A percentile compares a stretch with the other conserved stretches of the same genome.
These are phyloP conservation scores for Xylophagus ater DNA, from an alignment of 2,888 invertebrate genomes.

Conservation along the genomic window DNA sequence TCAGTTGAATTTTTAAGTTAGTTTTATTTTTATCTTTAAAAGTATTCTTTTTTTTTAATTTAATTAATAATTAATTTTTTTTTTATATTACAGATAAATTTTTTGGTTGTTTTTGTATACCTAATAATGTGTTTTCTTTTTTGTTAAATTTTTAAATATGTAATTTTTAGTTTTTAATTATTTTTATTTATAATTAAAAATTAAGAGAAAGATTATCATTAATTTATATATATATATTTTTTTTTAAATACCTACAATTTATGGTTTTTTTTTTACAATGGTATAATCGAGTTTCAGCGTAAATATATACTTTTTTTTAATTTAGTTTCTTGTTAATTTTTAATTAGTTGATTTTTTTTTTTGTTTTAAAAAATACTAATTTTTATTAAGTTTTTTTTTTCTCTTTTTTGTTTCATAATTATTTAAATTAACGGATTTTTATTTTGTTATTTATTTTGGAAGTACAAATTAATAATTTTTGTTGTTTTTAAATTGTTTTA, in stretches of 20 bases:
- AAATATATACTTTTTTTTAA: not conserved
- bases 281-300: not conserved
- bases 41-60: no score
- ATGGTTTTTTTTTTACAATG: not conserved
- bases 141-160: no score
- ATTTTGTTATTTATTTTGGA: not conserved
- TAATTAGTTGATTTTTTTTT: not conserved
- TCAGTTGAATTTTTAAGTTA: no score
- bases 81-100: no score
- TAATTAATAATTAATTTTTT: no score
- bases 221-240: slow-evolving; percentile 1
- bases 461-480: not conserved
- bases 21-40: no score
- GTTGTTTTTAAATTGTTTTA: not conserved
- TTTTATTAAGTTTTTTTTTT: not conserved
- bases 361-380: not conserved
- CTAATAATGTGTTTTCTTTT: no score
- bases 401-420: no score
- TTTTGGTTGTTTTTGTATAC: no score
- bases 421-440: no score
- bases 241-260: no score
- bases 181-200: not conserved
- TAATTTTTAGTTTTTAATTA: no score
- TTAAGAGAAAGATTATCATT: not conserved
- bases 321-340: not conserved